Evolutionary conservation across 2,113 vertebrate species (phyloP), one percentile per base, ranked within the genome.

Genomic region (Pseudopodoces humilis): DNA sequence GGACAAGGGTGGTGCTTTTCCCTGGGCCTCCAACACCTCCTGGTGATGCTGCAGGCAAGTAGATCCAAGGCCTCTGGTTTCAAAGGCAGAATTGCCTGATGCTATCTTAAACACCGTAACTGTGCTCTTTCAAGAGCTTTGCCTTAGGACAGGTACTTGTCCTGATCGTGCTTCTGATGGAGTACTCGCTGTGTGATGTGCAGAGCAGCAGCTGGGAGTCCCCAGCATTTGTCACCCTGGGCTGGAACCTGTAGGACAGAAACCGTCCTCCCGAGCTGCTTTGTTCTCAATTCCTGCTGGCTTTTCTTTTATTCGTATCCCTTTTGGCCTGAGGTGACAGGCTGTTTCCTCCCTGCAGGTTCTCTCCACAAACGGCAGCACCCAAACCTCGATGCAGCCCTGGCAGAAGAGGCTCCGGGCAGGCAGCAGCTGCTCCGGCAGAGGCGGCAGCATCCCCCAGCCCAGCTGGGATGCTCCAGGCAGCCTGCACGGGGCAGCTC

Each of bases 401-500:
- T 4, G 47, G 41, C 2, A 25, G 72, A 28, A 9, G 78, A 31
- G 37, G 72, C 68, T 37, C 8, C 4, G 14, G 65, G 64, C 50
- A 20, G 13, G 4, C 4, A 14, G 71, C 53, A 5, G 1, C 41
- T 6, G 3, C 70, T 79, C 50, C 2, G 21, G 16, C 19, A 7
- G 3, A 15, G 83, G 24, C 83, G 13, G 79, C 35, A 9, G 46
- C 58, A 7, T 8, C 70, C 52, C 9, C 4, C 49, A 11, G 85
- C 25, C 3, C 23, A 2, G 49, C 14, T 5, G 0, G 55, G 47
- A 2, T 1, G 10, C 47, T 15, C 3, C 69, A 27, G 70, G 20
- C n/a, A 0, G 8, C 30, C 53, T 3, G 35, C 64, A 1, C 2
- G 0, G 44, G 47, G 31, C 68, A 27, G 41, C 2, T 7, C 28